phyloP scores from a whole-genome alignment of 2,797 vertebrate genomes.

The Meda fulgida region DNA sequence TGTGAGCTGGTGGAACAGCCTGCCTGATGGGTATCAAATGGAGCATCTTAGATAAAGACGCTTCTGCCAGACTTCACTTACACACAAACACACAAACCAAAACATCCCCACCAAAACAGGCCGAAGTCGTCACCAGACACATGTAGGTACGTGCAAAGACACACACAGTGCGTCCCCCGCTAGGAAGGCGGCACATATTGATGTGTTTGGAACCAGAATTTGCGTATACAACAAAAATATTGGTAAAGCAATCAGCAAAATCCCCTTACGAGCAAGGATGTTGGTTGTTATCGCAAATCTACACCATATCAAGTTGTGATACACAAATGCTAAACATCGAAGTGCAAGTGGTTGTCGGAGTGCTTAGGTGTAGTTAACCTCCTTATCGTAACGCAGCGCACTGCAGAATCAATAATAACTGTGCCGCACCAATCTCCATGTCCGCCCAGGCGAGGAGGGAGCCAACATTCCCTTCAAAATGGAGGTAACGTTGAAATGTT shows the following conservation, averaged over 20 bases:
- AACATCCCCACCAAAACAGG: slow-evolving; percentile 3
- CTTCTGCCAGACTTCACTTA: slow-evolving; percentile 47
- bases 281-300: slow-evolving; percentile 23
- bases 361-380: slow-evolving; percentile 44
- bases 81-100: slow-evolving; percentile 45
- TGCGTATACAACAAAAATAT: not conserved
- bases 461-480: slow-evolving; percentile 38
- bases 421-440: slow-evolving; percentile 46
- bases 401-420: slow-evolving; percentile 46
- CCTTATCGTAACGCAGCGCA: slow-evolving; percentile 35
- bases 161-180: not conserved
- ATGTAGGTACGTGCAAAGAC: slow-evolving; percentile 8
- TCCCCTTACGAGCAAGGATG: not conserved
- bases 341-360: slow-evolving; percentile 27
- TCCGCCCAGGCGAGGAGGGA: slow-evolving; percentile 37
- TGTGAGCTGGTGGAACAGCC: slow-evolving; percentile 59
- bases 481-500: slow-evolving; percentile 44
- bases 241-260: slow-evolving; percentile 7
- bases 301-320: slow-evolving; percentile 29
- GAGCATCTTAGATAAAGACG: slow-evolving; percentile 64
- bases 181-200: not conserved
- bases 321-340: slow-evolving; percentile 13
- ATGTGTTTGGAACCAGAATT: slow-evolving; percentile 1
- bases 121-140: slow-evolving; percentile 15
- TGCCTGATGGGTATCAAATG: slow-evolving; percentile 61